A percentile compares a stretch with the other conserved stretches of the same genome.
These are phyloP conservation scores for Hydropsyche tenuis DNA, from an alignment of 1,140 invertebrate genomes.

Conservation along the genomic window DNA sequence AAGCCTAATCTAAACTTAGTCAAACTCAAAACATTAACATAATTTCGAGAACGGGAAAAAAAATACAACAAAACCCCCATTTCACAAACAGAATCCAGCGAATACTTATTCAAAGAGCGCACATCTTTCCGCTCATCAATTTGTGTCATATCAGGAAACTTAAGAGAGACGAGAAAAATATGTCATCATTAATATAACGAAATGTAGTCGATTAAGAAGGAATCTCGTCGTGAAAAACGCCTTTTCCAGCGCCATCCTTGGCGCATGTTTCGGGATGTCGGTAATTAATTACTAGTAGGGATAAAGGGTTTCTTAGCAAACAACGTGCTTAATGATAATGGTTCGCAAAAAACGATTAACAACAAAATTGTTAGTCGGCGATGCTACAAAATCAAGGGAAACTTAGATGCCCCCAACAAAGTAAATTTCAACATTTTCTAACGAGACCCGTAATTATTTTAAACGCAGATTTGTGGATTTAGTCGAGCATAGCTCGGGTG, in stretches of 20 bases:
- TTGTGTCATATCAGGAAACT: too few species aligned
- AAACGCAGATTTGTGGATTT: neutral
- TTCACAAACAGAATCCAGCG: too few species aligned
- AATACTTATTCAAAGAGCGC: too few species aligned
- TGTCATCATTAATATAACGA: neutral
- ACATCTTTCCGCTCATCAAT: too few species aligned
- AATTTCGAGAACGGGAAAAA: too few species aligned
- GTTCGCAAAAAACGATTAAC: constrained; percentile 18
- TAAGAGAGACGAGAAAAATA: constrained; percentile 2
- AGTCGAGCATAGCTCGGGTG: neutral
- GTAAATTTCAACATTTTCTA: neutral
- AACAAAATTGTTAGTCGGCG: constrained; percentile 12
- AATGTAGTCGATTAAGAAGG: constrained; percentile 2
- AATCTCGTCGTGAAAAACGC: constrained; percentile 12
- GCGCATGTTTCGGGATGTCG: neutral
- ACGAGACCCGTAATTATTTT: neutral
- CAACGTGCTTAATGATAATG: constrained; percentile 23
- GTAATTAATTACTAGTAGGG: constrained; percentile 24
- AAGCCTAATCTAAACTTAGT: neutral
- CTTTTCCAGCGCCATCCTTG: neutral
- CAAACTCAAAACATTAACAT: too few species aligned
- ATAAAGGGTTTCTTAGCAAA: constrained; percentile 25
- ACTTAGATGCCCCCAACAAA: neutral
- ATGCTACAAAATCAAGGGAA: neutral
- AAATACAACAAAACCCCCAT: too few species aligned